Base-by-base conservation (phyloP, 2,797 vertebrate genomes). In the Peromyscus eremicus region DNA sequence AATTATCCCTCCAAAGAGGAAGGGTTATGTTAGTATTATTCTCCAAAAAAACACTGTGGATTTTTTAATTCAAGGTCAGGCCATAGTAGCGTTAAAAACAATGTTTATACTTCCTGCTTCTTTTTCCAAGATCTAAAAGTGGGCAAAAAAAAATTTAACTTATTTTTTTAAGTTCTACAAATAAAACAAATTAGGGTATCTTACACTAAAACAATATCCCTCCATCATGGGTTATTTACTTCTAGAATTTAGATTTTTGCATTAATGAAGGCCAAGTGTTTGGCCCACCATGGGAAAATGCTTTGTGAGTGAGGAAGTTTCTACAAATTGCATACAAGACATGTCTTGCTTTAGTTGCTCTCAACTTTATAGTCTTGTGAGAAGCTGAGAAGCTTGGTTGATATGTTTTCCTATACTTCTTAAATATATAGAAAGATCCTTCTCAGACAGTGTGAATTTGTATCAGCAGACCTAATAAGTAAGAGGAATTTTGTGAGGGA, bases 341-440 rank as follows among this genome's bases (percentile, higher is more conserved):
- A 89, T 14, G 10, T 87, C 62, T 92, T 83, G 12, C 91, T 77
- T 95, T 73, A 87, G 32, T 57, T 88, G 8, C 71, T 91, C 5
- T 97, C 79, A 82, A 82, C 27, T 94, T 89, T 37, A 2, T 83
- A 86, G 40, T 92, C 27, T 92, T 94, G 12, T 95, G 40, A 95
- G 89, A 94, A 76, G 40, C 34, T 94, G 43, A 94, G 32, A 94
- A 92, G 49, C 77, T 95, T 94, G 49, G 83, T 71, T 83, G 62
- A 85, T 16, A 90, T 2, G 25, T 75, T 89, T 92, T 95, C 27
- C 68, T 89, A 17, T 75, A 29, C 49, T 94, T 16, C 82, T 77
- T 93, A 89, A 4, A 73, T 43, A 92, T 73, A 86, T 89, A 52
- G 17, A 95, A 95, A 94, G 89, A 21, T 4, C 21, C 5, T 11